Evolutionary conservation across 2,888 invertebrate species (phyloP).

Genomic region (Tachina grossa): DNA sequence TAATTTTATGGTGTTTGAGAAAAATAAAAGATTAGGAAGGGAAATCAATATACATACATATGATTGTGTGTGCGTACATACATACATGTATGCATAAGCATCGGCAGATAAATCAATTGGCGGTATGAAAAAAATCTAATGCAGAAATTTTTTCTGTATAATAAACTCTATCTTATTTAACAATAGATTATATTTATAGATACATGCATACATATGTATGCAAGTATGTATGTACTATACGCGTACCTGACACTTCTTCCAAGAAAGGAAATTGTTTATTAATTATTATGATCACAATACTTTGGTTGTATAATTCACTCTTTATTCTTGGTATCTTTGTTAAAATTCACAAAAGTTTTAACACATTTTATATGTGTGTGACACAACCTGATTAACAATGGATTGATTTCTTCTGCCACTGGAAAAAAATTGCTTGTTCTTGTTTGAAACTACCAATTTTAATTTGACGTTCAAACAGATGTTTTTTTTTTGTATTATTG

Average conservation of each 20-base stretch:
- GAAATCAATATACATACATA: constrained; percentile 1
- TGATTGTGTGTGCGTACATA: too few species aligned
- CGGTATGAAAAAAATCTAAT: not conserved
- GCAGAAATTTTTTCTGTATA: constrained; percentile 5
- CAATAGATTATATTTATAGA: not conserved
- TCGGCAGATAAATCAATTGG: constrained; percentile 35
- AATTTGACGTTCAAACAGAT: constrained; percentile 40
- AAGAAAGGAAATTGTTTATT: not conserved
- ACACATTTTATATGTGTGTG: not conserved
- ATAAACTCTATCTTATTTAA: not conserved
- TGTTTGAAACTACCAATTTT: not conserved
- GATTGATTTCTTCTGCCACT: constrained; percentile 38
- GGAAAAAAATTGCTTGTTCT: constrained; percentile 31
- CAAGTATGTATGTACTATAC: not conserved
- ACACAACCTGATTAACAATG: constrained; percentile 33
- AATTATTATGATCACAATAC: not conserved
- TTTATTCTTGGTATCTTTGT: not conserved
- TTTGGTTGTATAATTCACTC: not conserved
- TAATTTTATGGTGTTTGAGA: not conserved
- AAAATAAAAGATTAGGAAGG: not conserved
- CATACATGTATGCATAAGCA: not conserved
- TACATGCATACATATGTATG: not conserved
- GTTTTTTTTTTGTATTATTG: not conserved
- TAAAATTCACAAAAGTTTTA: not conserved
- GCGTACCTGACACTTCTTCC: not conserved